These are phyloP conservation scores for Thaleichthys pacificus DNA, from an alignment of 2,797 vertebrate species.

Conservation along the genomic window DNA sequence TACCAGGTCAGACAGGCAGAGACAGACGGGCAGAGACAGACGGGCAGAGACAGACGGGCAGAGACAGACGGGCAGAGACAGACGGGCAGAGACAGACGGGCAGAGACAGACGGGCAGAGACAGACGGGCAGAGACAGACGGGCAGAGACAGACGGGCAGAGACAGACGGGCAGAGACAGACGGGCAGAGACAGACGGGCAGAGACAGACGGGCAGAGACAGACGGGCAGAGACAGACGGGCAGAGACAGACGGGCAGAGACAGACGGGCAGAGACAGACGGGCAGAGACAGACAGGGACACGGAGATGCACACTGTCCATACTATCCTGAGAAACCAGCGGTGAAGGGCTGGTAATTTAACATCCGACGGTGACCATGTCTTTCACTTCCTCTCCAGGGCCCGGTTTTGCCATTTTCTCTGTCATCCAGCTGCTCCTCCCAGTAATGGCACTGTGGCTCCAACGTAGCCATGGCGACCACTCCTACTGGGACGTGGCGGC, in stretches of 20 bases:
- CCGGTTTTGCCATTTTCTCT: constrained; percentile 93
- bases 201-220: background rate
- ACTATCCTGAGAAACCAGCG: background rate
- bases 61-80: too few relatives aligned
- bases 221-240: background rate
- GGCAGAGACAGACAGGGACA: background rate
- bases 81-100: background rate
- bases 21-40: too few relatives aligned
- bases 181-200: background rate
- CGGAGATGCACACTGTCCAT: background rate
- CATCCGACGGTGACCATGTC: background rate
- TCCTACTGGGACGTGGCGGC: constrained; percentile 94
- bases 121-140: background rate
- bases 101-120: background rate
- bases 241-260: background rate
- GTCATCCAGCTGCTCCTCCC: constrained; percentile 95
- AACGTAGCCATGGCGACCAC: constrained; percentile 91
- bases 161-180: background rate
- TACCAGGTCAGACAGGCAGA: constrained; percentile 76
- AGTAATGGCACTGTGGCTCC: constrained; percentile 94
- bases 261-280: background rate
- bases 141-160: background rate
- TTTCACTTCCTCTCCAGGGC: constrained; percentile 71
- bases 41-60: too few relatives aligned
- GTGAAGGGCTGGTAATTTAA: background rate